These are phyloP conservation scores for Orgyia antiqua DNA, from an alignment of 2,888 invertebrate species.

Conservation along the genomic window DNA sequence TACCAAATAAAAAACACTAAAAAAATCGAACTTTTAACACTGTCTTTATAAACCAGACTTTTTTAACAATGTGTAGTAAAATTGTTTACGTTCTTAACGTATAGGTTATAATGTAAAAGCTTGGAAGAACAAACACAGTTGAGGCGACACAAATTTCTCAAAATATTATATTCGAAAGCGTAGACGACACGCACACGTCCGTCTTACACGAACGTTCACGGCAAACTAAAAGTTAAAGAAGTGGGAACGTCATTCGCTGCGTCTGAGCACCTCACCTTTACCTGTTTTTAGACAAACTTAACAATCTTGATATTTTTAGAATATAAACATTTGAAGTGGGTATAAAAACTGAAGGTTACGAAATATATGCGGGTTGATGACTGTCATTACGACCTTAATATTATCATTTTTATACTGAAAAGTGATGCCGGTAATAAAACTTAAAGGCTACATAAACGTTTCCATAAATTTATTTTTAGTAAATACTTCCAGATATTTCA, in stretches of 20 bases:
- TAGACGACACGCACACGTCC: conserved; percentile 29
- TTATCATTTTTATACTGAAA: no score
- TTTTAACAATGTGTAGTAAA: conserved; percentile 31
- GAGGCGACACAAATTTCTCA: conserved; percentile 49
- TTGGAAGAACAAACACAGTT: conserved; percentile 28
- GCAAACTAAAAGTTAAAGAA: conserved; percentile 49
- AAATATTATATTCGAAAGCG: conserved; percentile 20
- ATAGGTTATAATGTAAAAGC: conserved; percentile 11
- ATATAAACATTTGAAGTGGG: no score
- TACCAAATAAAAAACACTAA: conserved; percentile 39
- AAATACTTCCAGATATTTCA: no score
- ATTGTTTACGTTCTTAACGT: conserved; percentile 11
- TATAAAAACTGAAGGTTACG: no score
- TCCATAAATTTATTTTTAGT: no score
- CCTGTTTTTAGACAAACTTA: conserved; percentile 38
- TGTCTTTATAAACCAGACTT: conserved; percentile 52
- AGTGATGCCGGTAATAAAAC: no score
- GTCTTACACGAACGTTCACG: conserved; percentile 47
- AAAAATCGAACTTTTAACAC: conserved; percentile 49
- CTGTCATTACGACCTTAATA: no score
- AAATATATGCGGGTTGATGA: no score
- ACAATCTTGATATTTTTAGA: conserved; percentile 45
- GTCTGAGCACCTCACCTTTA: conserved; percentile 72
- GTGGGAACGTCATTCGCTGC: conserved; percentile 62
- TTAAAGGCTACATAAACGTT: no score